Conservation (phyloP, 2,113 vertebrate genomes). For the Vombatus ursinus region DNA sequence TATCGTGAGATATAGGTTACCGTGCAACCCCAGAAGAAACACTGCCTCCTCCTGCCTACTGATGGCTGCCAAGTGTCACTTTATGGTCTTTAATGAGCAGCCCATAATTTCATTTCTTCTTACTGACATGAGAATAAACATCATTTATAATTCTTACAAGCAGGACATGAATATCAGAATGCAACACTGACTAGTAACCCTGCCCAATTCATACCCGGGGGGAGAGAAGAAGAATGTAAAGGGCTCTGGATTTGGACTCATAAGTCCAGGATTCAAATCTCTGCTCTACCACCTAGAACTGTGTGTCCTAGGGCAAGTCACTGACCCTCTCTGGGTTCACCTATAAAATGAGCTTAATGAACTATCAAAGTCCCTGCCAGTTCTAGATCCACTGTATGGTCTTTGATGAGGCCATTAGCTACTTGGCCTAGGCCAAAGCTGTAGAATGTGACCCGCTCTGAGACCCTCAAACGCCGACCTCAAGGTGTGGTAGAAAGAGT, state of each 20-base stretch:
- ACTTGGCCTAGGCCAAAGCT: neutral
- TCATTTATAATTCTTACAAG: slow-evolving; percentile 24
- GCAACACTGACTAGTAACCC: neutral
- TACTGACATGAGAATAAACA: slow-evolving; percentile 49
- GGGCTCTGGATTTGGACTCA: slow-evolving; percentile 6
- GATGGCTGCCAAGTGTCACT: slow-evolving; percentile 13
- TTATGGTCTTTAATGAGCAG: slow-evolving; percentile 19
- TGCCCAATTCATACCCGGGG: neutral
- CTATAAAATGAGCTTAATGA: neutral
- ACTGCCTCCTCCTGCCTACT: neutral
- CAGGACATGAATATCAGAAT: slow-evolving; percentile 27
- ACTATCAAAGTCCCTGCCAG: neutral
- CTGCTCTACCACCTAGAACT: neutral
- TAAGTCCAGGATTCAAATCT: neutral
- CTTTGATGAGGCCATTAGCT: neutral
- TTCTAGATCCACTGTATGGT: neutral
- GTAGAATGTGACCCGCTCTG: neutral
- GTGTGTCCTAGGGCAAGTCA: neutral
- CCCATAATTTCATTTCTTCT: slow-evolving; percentile 48
- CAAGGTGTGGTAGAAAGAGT: neutral
- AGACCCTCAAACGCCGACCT: neutral
- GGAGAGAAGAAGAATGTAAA: slow-evolving; percentile 29
- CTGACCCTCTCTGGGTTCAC: neutral
- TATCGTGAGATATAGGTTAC: neutral
- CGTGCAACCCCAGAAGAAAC: neutral